Evolutionary conservation across 2,113 vertebrate species (phyloP).

Genomic region (Leptodactylus fuscus): DNA sequence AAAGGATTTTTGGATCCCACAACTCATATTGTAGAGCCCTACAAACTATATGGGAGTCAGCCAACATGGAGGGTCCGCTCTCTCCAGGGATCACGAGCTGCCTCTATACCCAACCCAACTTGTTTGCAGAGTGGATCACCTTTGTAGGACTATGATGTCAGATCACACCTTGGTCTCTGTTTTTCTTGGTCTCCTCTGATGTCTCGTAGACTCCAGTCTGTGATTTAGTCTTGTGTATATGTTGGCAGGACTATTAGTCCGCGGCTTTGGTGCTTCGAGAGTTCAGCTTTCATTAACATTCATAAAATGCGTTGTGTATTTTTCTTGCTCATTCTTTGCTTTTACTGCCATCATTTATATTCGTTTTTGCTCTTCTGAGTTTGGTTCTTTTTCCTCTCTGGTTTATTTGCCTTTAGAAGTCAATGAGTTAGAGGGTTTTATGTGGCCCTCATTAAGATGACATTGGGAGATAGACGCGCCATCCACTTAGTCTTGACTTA

Average conservation of each 20-base stretch:
- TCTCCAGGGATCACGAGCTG: too few relatives aligned
- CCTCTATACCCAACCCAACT: too few relatives aligned
- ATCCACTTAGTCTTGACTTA: neutral
- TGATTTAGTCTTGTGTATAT: conserved; percentile 1
- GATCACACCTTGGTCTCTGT: neutral
- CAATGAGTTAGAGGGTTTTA: neutral
- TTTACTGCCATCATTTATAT: neutral
- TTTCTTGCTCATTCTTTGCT: neutral
- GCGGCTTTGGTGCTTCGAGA: neutral
- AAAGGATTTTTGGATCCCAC: neutral
- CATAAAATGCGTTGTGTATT: neutral
- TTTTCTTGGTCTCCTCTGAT: neutral
- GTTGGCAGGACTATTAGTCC: neutral
- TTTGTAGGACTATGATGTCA: neutral
- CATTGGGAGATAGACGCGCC: neutral
- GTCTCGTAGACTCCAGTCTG: neutral
- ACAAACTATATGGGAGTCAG: neutral
- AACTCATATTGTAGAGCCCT: too few relatives aligned
- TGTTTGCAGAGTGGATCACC: neutral
- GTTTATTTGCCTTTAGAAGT: neutral
- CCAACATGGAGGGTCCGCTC: too few relatives aligned
- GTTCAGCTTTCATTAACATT: neutral
- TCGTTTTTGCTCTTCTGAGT: neutral
- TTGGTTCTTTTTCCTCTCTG: neutral
- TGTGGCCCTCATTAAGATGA: neutral